phyloP scores from a whole-genome alignment of 1,140 invertebrate species.

The Danaus melanippus region DNA sequence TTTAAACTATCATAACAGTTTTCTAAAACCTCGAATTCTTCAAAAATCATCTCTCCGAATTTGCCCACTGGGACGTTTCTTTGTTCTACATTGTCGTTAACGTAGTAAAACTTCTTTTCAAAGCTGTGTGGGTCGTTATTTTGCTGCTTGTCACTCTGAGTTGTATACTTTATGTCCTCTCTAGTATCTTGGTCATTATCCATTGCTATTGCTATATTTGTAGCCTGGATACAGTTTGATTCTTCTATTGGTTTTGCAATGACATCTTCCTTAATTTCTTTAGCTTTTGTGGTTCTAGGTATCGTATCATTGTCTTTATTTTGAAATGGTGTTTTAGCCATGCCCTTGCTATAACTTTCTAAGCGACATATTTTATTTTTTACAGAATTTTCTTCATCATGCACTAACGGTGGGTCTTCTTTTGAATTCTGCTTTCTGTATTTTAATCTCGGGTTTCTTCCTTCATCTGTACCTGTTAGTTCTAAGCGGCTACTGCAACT shows the following conservation, averaged over 20 bases:
- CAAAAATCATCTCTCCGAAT: slow-evolving; percentile 86
- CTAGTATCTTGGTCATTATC: slow-evolving; percentile 23
- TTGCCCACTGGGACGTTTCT: slow-evolving; percentile 72
- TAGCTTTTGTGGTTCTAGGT: slow-evolving; percentile 27
- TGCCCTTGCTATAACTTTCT: slow-evolving; percentile 67
- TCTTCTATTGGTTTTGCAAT: slow-evolving; percentile 21
- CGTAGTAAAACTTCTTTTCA: slow-evolving; percentile 69
- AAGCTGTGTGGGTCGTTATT: slow-evolving; percentile 43
- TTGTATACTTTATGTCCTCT: slow-evolving; percentile 21
- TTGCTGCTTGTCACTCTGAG: slow-evolving; percentile 35
- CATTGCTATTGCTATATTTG: slow-evolving; percentile 13
- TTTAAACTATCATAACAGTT: slow-evolving; percentile 74
- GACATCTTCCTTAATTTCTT: slow-evolving; percentile 29
- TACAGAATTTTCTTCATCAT: slow-evolving; percentile 66
- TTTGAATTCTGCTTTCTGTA: slow-evolving; percentile 48
- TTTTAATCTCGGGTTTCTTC: slow-evolving; percentile 46
- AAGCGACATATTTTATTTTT: slow-evolving; percentile 69
- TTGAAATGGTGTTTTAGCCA: slow-evolving; percentile 59
- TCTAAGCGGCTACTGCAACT: slow-evolving; percentile 87
- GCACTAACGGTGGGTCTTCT: slow-evolving; percentile 58
- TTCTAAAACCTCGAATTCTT: slow-evolving; percentile 83
- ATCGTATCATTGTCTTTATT: slow-evolving; percentile 45
- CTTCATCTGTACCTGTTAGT: slow-evolving; percentile 77
- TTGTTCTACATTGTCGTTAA: slow-evolving; percentile 65
- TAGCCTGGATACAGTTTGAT: slow-evolving; percentile 6